Percentiles rank a stretch among this genome's conserved stretches.
phyloP scores from a whole-genome alignment of 1,140 invertebrate species.

The Chionoecetes opilio region DNA sequence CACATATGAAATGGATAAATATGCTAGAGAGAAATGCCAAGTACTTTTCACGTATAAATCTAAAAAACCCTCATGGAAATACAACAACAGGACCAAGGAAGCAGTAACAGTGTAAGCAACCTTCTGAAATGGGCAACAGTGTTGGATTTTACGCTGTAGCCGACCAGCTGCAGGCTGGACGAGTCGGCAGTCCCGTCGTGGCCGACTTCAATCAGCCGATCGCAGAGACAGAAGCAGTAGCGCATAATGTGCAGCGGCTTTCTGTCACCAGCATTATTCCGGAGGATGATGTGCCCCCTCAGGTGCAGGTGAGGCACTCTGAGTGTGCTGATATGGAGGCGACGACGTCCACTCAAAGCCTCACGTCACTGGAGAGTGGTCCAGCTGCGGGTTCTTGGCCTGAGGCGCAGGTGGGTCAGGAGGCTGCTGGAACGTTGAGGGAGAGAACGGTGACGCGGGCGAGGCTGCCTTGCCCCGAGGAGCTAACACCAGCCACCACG shows the following conservation, averaged over 20 bases:
- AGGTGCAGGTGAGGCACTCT: neutral
- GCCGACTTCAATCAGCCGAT: slow-evolving; percentile 39
- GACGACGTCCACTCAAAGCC: slow-evolving; percentile 32
- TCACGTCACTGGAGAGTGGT: slow-evolving; percentile 33
- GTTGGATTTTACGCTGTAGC: slow-evolving; percentile 70
- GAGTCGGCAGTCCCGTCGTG: slow-evolving; percentile 40
- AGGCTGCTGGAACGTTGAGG: neutral
- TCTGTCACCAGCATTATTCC: slow-evolving; percentile 57
- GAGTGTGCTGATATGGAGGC: slow-evolving; percentile 35
- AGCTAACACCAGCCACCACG: slow-evolving; percentile 12
- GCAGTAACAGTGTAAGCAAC: neutral
- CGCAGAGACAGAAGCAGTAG: slow-evolving; percentile 18
- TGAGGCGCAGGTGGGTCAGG: slow-evolving; percentile 12
- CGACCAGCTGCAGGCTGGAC: slow-evolving; percentile 40
- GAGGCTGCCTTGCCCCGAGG: neutral
- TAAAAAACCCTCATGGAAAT: too few species aligned
- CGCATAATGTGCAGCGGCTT: slow-evolving; percentile 56
- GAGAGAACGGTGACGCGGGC: neutral
- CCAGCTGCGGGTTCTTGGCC: slow-evolving; percentile 44
- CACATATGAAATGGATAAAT: too few species aligned
- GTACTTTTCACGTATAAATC: too few species aligned
- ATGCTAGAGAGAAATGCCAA: too few species aligned
- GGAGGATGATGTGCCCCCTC: neutral
- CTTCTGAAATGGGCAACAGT: slow-evolving; percentile 66
- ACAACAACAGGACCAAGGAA: too few species aligned